Percentiles rank a stretch among this genome's conserved stretches.
Evolutionary conservation across 2,888 invertebrate genomes (phyloP).

Genomic region (Drepana falcataria): DNA sequence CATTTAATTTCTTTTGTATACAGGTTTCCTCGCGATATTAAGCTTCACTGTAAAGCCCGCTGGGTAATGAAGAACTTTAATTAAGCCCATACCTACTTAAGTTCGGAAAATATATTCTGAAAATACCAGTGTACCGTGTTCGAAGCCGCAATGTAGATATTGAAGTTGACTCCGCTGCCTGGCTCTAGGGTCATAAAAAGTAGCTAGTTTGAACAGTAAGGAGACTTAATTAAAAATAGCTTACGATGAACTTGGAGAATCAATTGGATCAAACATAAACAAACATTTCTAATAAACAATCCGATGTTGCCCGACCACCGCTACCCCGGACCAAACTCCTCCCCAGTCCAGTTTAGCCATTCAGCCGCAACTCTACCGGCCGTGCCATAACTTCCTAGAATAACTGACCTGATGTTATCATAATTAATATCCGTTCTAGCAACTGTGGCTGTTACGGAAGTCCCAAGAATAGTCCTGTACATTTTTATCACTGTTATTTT

Average conservation of each 20-base stretch:
- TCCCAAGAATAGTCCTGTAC: neutral
- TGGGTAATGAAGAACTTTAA: too few species aligned
- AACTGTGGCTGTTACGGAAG: neutral
- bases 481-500: neutral
- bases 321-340: slow-evolving; percentile 4
- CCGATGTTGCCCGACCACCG: neutral
- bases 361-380: slow-evolving; percentile 12
- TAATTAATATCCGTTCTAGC: slow-evolving; percentile 29
- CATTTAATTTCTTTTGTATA: too few species aligned
- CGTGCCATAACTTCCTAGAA: slow-evolving; percentile 24
- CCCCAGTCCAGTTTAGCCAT: slow-evolving; percentile 7
- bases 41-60: too few species aligned
- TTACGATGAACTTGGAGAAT: neutral
- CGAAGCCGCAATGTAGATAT: too few species aligned
- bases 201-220: too few species aligned
- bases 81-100: too few species aligned
- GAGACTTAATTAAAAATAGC: too few species aligned
- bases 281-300: neutral
- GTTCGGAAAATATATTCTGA: too few species aligned
- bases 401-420: slow-evolving; percentile 36
- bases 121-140: too few species aligned
- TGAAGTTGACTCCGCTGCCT: too few species aligned
- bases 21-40: too few species aligned
- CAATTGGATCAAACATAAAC: neutral
- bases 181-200: too few species aligned